A percentile compares a stretch with the other conserved stretches of the same genome.
Conservation (phyloP, 2,888 invertebrate genomes). For the Eilema sororculum region DNA sequence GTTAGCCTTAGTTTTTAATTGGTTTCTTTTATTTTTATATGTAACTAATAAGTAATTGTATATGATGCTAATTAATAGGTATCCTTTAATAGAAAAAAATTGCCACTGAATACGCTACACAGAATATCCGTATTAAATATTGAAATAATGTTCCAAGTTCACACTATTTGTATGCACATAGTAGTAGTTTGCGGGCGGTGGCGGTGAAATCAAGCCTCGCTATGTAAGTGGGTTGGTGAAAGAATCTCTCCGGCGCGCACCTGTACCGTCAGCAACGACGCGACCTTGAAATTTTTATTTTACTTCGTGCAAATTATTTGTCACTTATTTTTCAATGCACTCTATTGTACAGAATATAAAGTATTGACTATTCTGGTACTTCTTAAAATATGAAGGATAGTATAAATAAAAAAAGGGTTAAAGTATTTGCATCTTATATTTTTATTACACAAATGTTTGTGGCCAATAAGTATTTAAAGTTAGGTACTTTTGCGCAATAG, state of each 20-base stretch:
- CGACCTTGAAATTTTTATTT: slow-evolving; percentile 38
- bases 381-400: neutral
- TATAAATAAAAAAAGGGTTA: neutral
- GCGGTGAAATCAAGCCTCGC: slow-evolving; percentile 78
- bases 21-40: no score
- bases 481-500: neutral
- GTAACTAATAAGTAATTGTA: no score
- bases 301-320: neutral
- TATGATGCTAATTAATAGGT: no score
- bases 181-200: slow-evolving; percentile 46
- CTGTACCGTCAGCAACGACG: slow-evolving; percentile 66
- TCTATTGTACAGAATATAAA: no score
- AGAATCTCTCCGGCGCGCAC: slow-evolving; percentile 76
- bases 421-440: neutral
- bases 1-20: no score
- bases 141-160: slow-evolving; percentile 36
- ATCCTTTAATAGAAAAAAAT: no score
- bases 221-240: slow-evolving; percentile 85
- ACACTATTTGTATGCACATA: slow-evolving; percentile 27
- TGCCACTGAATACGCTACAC: neutral
- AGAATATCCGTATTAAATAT: neutral
- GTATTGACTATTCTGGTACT: neutral
- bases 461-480: neutral
- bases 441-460: neutral
- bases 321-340: no score